Evolutionary conservation across 2,888 invertebrate genomes (phyloP), one percentile per base, ranked within the genome.

Genomic region (Diachrysia chrysitis): DNA sequence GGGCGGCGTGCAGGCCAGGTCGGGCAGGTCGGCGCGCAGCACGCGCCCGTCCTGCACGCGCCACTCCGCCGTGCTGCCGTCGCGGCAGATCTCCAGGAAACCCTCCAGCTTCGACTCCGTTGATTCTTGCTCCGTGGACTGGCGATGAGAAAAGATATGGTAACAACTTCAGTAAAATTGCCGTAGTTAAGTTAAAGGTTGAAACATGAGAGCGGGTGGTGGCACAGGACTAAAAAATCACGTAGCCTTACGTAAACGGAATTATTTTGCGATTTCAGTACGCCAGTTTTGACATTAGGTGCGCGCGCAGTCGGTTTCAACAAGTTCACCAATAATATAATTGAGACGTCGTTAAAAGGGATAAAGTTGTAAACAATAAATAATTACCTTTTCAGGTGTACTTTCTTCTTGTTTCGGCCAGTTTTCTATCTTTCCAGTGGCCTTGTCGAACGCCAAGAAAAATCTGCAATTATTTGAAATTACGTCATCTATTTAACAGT

Each of bases 391-490:
- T 60, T 94, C 94, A 0, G 82, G 67, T 29, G 89, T 91, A 2
- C 88, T 92, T 16, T 94, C 95, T 46, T 95, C 94, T 66, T 91
- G 92, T 80, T 94, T 95, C 0, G 93, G 94, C 93, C 93, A 95
- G 76, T 95, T 95, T 12, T 95, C 95, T 4, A 87, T 89, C 81
- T 94, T 95, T 0, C 95, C 95, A 48, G 96, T 95, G 1, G 97
- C 96, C 93, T 98, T 98, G 85, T 98, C 98, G 84, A 98, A 98
- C 12, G 97, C 97, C 53, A 97, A 89, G 88, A 98, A 98, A 85
- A 98, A 98, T 67, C 98, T 96, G 93, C 37, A 95, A 95, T n/a
- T n/a, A n/a, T n/a, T n/a, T 16, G 19, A 29, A 32, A 32, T 32
- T 17, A 58, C 10, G 1, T 10, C 4, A 9, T 25, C 1, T 21